These are phyloP conservation scores for Synergus umbraculus DNA, from an alignment of 2,888 invertebrate genomes.

Conservation along the genomic window DNA sequence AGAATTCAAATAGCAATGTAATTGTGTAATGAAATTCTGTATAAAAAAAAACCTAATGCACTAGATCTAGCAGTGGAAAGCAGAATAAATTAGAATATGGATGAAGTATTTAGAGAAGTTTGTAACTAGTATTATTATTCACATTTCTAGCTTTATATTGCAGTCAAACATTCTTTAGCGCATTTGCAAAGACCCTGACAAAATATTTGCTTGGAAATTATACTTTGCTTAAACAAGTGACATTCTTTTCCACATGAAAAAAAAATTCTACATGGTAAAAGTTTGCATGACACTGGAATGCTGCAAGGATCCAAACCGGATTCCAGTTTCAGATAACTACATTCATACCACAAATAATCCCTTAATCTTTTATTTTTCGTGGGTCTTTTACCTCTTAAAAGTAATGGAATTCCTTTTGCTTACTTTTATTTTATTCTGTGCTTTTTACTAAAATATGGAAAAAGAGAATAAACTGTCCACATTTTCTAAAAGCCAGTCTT, in stretches of 20 bases:
- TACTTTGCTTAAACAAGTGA: neutral
- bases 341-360: conserved; percentile 32
- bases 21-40: no score
- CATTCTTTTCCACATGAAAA: conserved; percentile 15
- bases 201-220: neutral
- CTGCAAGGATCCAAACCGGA: conserved; percentile 38
- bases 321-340: conserved; percentile 22
- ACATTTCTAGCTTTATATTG: neutral
- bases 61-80: neutral
- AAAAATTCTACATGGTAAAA: neutral
- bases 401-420: conserved; percentile 29
- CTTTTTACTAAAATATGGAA: neutral
- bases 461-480: conserved; percentile 7
- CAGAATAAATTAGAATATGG: neutral
- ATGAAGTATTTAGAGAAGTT: neutral
- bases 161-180: neutral
- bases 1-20: neutral
- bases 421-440: neutral
- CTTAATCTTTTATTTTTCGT: conserved; percentile 28
- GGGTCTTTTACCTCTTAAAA: neutral
- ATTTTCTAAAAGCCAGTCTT: neutral
- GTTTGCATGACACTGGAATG: conserved; percentile 33
- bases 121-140: neutral
- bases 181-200: neutral
- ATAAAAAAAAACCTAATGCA: no score